phyloP scores from a whole-genome alignment of 1,140 invertebrate species.

The Drosophila nigrodunni region DNA sequence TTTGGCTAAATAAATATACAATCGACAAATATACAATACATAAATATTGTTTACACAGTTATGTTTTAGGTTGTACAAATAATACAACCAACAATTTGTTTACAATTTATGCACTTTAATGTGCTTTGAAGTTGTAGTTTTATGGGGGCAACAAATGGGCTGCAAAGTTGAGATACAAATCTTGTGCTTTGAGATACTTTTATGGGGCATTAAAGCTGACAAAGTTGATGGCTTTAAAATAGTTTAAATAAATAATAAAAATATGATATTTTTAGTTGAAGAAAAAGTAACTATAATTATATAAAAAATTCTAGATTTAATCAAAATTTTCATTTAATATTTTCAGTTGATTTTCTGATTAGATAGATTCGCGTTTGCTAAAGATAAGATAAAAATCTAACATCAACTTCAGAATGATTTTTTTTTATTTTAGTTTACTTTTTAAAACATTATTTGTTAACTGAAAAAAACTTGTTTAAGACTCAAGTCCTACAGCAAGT shows the following conservation, averaged over 20 bases:
- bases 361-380: background rate
- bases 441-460: background rate
- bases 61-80: slow-evolving; percentile 5
- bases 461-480: background rate
- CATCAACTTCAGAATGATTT: background rate
- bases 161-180: too few relatives aligned
- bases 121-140: background rate
- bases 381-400: background rate
- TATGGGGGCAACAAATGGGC: background rate
- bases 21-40: too few relatives aligned
- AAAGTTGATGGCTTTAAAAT: too few relatives aligned
- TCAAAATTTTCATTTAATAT: background rate
- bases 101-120: background rate
- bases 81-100: background rate
- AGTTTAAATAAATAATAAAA: too few relatives aligned
- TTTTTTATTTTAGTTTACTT: background rate
- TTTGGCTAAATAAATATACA: slow-evolving; percentile 12
- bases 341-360: background rate
- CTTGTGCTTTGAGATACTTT: background rate
- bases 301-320: too few relatives aligned
- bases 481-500: background rate
- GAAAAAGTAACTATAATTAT: background rate
- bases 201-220: too few relatives aligned
- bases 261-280: background rate
- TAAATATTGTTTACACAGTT: slow-evolving; percentile 6